phyloP scores from a whole-genome alignment of 2,888 invertebrate species.

The Zootermopsis nevadensis region DNA sequence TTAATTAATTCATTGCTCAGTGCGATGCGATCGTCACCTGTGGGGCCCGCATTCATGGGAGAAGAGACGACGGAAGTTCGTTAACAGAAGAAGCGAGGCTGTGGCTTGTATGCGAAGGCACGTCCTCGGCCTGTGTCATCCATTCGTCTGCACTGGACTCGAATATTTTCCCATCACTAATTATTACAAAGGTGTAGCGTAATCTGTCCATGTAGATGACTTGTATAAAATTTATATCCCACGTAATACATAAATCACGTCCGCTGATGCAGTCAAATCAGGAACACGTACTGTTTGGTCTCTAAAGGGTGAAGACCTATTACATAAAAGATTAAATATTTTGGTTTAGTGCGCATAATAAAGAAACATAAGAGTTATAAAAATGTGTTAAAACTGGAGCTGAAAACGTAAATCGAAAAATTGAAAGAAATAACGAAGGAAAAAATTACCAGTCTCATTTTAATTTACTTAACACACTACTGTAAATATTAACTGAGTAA shows the following conservation, averaged over 20 bases:
- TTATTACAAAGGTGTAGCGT: conserved; percentile 8
- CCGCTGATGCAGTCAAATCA: not conserved
- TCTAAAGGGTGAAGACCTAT: no score
- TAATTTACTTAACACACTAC: no score
- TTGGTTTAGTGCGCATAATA: no score
- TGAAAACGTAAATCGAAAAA: no score
- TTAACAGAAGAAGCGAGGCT: not conserved
- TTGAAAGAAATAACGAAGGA: no score
- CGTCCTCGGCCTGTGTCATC: not conserved
- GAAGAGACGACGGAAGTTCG: not conserved
- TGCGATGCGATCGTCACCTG: conserved; percentile 23
- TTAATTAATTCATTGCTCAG: conserved; percentile 38
- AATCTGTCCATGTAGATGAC: conserved; percentile 12
- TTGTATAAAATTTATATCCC: not conserved
- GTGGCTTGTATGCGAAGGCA: conserved; percentile 1
- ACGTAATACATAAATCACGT: conserved; percentile 17
- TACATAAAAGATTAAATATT: no score
- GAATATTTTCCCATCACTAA: conserved; percentile 28
- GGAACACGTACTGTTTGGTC: not conserved
- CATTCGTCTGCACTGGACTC: not conserved
- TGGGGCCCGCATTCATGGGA: not conserved
- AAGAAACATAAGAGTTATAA: no score
- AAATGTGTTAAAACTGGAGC: no score
- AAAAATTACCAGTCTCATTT: no score
- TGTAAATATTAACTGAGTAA: no score